Conservation (phyloP, 2,113 vertebrate genomes). For the Sturnus vulgaris region DNA sequence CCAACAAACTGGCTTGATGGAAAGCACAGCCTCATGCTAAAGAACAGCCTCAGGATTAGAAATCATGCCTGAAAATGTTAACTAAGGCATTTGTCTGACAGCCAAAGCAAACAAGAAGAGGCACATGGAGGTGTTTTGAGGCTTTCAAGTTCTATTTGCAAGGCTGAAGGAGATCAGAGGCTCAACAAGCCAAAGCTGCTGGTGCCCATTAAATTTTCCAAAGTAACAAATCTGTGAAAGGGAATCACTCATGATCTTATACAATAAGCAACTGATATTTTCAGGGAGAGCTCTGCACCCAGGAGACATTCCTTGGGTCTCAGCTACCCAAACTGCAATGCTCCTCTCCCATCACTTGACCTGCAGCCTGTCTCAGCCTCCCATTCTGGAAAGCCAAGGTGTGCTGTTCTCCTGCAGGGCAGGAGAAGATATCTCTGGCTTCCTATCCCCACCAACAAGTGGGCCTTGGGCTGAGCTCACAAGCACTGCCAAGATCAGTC, state of each 20-base stretch:
- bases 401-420: background rate
- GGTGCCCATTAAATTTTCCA: background rate
- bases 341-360: background rate
- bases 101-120: background rate
- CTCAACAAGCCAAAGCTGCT: background rate
- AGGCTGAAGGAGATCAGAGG: background rate
- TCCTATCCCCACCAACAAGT: background rate
- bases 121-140: background rate
- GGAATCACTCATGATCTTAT: background rate
- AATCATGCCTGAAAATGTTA: background rate
- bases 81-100: background rate
- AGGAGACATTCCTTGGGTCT: background rate
- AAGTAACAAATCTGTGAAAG: background rate
- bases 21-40: background rate
- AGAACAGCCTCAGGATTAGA: background rate
- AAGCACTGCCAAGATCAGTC: background rate
- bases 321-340: background rate
- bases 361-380: background rate
- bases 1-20: background rate
- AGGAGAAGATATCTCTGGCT: background rate
- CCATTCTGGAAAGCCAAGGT: background rate
- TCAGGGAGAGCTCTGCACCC: background rate
- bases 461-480: background rate
- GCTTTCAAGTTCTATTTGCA: background rate
- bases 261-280: background rate